phyloP scores from a whole-genome alignment of 2,888 invertebrate genomes.

The Acleris literana region DNA sequence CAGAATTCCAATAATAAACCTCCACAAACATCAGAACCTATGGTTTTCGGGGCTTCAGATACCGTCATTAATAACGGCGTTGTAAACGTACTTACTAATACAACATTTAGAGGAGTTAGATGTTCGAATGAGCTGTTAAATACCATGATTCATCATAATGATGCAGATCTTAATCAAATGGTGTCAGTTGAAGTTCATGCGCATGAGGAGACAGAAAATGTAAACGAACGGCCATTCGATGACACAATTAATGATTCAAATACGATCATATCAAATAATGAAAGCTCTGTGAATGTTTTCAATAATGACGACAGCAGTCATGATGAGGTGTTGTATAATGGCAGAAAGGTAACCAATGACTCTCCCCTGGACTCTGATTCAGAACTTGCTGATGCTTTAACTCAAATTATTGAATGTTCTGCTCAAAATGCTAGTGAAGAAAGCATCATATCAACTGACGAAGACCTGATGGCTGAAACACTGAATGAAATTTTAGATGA shows the following conservation, averaged over 20 bases:
- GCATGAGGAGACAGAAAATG: slow-evolving; percentile 12
- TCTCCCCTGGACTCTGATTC: slow-evolving; percentile 41
- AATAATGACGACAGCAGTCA: slow-evolving; percentile 40
- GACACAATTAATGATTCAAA: slow-evolving; percentile 32
- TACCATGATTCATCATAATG: slow-evolving; percentile 43
- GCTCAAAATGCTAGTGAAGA: slow-evolving; percentile 25
- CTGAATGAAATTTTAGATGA: slow-evolving; percentile 55
- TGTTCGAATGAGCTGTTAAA: slow-evolving; percentile 57
- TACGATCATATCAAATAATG: slow-evolving; percentile 1
- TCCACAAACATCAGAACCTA: background rate
- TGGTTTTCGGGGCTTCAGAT: slow-evolving; percentile 16
- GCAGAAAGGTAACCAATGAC: slow-evolving; percentile 28
- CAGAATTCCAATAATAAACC: slow-evolving; percentile 7
- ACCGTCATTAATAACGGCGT: slow-evolving; percentile 10
- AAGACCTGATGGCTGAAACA: slow-evolving; percentile 62
- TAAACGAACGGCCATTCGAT: slow-evolving; percentile 1
- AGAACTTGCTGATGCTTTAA: slow-evolving; percentile 65
- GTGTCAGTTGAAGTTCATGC: slow-evolving; percentile 34
- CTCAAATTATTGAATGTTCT: slow-evolving; percentile 65
- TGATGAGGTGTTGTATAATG: slow-evolving; percentile 1
- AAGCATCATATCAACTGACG: slow-evolving; percentile 54
- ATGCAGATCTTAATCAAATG: slow-evolving; percentile 5
- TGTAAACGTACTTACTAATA: slow-evolving; percentile 3
- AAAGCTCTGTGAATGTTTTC: slow-evolving; percentile 21
- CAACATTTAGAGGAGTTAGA: slow-evolving; percentile 43